phyloP scores from a whole-genome alignment of 2,797 vertebrate species.

The Nasua narica region DNA sequence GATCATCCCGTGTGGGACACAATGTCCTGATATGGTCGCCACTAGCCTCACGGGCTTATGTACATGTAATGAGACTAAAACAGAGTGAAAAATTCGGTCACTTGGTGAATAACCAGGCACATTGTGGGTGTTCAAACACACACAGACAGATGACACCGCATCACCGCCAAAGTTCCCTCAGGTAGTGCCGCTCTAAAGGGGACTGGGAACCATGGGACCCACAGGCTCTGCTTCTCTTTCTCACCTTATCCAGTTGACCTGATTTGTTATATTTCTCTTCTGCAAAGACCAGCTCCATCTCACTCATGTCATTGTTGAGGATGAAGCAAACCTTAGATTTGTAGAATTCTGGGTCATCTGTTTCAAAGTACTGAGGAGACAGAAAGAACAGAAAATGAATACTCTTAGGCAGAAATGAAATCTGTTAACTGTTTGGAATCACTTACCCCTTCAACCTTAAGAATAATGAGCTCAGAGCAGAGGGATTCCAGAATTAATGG shows the following conservation, averaged over 20 bases:
- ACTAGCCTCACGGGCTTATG: neutral
- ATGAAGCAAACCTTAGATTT: constrained; percentile 99
- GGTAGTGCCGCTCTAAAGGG: neutral
- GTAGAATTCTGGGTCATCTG: constrained; percentile 98
- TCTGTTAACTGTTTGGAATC: constrained; percentile 2
- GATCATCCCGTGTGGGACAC: neutral
- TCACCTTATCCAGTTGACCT: constrained; percentile 98
- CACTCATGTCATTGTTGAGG: constrained; percentile 98
- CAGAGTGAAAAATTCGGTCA: neutral
- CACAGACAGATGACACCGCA: neutral
- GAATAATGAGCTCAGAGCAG: neutral
- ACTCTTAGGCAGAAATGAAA: constrained; percentile 34
- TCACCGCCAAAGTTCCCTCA: neutral
- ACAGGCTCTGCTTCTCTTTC: constrained; percentile 23
- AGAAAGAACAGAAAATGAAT: constrained; percentile 30
- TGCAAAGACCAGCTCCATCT: constrained; percentile 98
- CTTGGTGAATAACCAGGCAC: neutral
- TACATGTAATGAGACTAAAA: constrained; percentile 1
- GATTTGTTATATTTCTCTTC: constrained; percentile 98
- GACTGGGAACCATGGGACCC: neutral
- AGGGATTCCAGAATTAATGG: neutral
- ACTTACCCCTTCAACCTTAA: neutral
- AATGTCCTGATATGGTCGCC: neutral
- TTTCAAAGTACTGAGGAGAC: constrained; percentile 94
- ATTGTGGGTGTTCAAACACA: neutral